Conservation (phyloP, 2,888 invertebrate species). For the Lypha dubia region DNA sequence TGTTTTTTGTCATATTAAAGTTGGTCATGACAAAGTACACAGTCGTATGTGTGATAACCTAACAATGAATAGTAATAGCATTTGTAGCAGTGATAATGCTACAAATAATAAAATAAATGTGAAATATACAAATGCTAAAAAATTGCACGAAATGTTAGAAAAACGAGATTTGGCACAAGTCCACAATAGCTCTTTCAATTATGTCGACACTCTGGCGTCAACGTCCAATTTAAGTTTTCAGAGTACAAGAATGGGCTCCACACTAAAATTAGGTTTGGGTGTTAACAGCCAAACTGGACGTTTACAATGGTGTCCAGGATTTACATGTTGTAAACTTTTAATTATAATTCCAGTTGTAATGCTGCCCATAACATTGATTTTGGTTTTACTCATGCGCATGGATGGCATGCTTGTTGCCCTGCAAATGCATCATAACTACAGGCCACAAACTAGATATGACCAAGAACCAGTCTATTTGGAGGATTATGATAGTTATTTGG, state of each 20-base stretch:
- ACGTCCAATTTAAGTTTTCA: conserved; percentile 26
- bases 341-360: conserved; percentile 82
- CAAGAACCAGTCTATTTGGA: conserved; percentile 69
- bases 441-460: conserved; percentile 66
- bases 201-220: conserved; percentile 25
- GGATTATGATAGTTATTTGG: conserved; percentile 75
- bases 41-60: conserved; percentile 29
- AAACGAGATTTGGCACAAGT: conserved; percentile 75
- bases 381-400: conserved; percentile 80
- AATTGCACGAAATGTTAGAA: conserved; percentile 55
- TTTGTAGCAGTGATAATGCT: not conserved
- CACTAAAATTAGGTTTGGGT: conserved; percentile 78
- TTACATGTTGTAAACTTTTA: conserved; percentile 82
- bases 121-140: conserved; percentile 31
- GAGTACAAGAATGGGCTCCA: conserved; percentile 63
- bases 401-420: conserved; percentile 80
- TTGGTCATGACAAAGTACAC: conserved; percentile 35
- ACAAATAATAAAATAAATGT: not conserved
- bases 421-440: conserved; percentile 75
- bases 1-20: not conserved
- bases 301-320: conserved; percentile 83
- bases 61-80: not conserved
- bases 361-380: conserved; percentile 81
- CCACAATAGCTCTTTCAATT: conserved; percentile 71
- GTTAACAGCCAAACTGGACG: conserved; percentile 82